Base-by-base conservation (phyloP, 2,888 invertebrate genomes). In the Brenthis ino region DNA sequence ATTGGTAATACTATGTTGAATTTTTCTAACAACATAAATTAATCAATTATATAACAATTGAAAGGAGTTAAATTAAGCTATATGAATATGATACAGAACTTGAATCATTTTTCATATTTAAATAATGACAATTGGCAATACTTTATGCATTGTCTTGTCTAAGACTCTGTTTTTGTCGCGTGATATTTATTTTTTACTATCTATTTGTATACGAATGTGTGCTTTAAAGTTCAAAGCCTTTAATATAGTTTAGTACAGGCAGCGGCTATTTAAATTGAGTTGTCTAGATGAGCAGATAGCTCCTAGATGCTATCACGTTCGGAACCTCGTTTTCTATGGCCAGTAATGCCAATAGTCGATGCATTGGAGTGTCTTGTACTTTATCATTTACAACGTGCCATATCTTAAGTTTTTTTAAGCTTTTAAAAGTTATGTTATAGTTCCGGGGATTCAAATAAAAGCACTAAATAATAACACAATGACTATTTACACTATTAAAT, bases 261-360 rank as follows among this genome's bases (percentile, higher is more conserved):
- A 72, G 71, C 82, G 53, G 51, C 43, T 63, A 89, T 90, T 90
- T 86, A 88, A 89, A 90, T 90, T 83, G 89, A 91, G 89, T 88
- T 85, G 88, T 90, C 84, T 79, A 87, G 89, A 89, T 87, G 79
- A 69, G 57, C 74, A 82, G 91, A 91, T 89, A 89, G 79, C 77
- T 78, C 81, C 53, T 20, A 68, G 71, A 71, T 71, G 47, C 66
- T 72, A 72, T 72, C 72, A 60, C 66, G 64, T 47, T 47, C 60
- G 57, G 63, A 54, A 58, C 63, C 68, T 72, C 72, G 72, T 72
- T 72, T 72, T 70, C 63, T 72, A 64, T 68, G 64, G 64, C 68
- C 63, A 63, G 71, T 68, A 66, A 58, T 57, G 58, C 68, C 66
- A 68, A 72, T 72, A 64, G 69, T 43, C 56, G 63, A 63, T 65